Percentiles rank a stretch among this genome's conserved stretches.
Evolutionary conservation across 2,797 vertebrate genomes (phyloP).

Genomic region (Alca torda): DNA sequence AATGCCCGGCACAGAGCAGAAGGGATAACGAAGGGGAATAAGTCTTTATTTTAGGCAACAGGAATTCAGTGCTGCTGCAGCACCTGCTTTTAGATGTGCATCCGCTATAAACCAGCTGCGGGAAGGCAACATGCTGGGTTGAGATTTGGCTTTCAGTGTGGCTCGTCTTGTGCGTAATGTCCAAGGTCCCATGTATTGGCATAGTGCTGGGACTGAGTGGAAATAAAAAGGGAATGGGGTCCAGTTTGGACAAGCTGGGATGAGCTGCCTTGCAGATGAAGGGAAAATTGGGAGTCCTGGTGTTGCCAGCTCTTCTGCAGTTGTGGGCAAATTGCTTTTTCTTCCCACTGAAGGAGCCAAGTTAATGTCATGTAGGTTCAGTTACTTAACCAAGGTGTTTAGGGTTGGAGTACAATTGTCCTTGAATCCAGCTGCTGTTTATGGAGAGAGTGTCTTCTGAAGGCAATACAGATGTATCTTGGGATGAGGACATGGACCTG

Average conservation of each 20-base stretch:
- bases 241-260: background rate
- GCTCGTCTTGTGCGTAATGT: background rate
- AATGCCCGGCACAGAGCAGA: accelerated
- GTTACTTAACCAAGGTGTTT: background rate
- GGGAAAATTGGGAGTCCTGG: background rate
- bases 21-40: background rate
- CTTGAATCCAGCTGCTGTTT: background rate
- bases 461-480: background rate
- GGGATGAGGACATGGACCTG: background rate
- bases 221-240: background rate
- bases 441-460: background rate
- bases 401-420: background rate
- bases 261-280: background rate
- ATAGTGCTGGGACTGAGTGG: background rate
- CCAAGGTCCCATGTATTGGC: accelerated
- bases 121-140: background rate
- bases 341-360: background rate
- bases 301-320: background rate
- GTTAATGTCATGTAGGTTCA: background rate
- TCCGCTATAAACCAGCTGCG: background rate
- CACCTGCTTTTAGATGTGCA: background rate
- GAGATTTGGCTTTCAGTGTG: background rate
- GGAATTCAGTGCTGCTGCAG: background rate
- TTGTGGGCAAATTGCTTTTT: background rate
- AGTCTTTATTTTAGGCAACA: background rate